phyloP scores from a whole-genome alignment of 1,140 invertebrate genomes.

The Helicoverpa zea region DNA sequence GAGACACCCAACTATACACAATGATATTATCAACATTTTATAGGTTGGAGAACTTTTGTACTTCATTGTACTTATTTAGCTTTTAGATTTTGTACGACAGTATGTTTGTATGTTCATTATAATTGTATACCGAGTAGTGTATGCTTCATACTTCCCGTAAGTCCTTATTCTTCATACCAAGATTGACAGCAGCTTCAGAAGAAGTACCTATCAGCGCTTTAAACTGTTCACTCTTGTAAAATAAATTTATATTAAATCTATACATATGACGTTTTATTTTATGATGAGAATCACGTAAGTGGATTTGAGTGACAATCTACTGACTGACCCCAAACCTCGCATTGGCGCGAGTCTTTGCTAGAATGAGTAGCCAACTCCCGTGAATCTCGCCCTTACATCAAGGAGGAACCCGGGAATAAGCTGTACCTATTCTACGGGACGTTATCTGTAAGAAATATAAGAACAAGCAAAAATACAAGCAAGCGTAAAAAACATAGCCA shows the following conservation, averaged over 20 bases:
- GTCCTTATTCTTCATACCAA: constrained; percentile 5
- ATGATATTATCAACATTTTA: constrained; percentile 9
- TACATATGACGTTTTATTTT: not conserved
- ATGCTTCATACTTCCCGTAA: constrained; percentile 37
- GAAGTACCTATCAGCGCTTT: constrained; percentile 55
- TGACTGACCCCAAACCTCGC: too few relatives aligned
- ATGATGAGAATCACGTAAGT: too few relatives aligned
- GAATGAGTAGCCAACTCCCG: too few relatives aligned
- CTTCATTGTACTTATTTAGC: constrained; percentile 47
- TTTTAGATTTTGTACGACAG: constrained; percentile 56
- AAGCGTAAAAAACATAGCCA: too few relatives aligned
- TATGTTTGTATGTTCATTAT: constrained; percentile 35
- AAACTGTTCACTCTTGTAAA: constrained; percentile 50
- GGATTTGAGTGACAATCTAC: too few relatives aligned
- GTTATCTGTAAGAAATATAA: too few relatives aligned
- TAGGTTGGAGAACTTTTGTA: constrained; percentile 53
- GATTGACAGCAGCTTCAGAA: constrained; percentile 43
- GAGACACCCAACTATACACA: constrained; percentile 10
- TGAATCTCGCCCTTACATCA: too few relatives aligned
- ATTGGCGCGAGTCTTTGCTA: too few relatives aligned
- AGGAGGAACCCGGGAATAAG: too few relatives aligned
- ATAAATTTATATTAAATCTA: constrained; percentile 47
- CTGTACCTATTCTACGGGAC: too few relatives aligned
- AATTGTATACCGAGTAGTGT: not conserved
- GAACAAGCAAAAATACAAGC: too few relatives aligned